phyloP scores from a whole-genome alignment of 2,888 invertebrate genomes.

The Julus scanicus region DNA sequence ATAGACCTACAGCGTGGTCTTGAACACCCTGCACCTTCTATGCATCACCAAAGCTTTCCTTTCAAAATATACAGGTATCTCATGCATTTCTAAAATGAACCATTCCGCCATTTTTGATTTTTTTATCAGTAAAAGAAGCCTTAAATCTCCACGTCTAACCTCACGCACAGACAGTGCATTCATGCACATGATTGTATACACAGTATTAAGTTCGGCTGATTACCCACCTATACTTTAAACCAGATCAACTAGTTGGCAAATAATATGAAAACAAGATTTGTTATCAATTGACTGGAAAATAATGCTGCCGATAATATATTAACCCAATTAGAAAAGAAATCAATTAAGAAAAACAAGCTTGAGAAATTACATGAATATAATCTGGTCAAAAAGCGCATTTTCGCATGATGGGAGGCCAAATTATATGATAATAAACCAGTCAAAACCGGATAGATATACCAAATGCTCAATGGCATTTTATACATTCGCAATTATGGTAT shows the following conservation, averaged over 20 bases:
- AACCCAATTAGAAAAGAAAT: neutral
- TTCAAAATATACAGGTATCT: neutral
- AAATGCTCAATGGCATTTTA: too few relatives aligned
- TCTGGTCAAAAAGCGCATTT: neutral
- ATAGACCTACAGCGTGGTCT: neutral
- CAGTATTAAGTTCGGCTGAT: slow-evolving; percentile 10
- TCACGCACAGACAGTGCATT: slow-evolving; percentile 19
- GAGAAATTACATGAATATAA: neutral
- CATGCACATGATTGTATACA: neutral
- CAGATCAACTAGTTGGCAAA: neutral
- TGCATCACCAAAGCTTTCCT: neutral
- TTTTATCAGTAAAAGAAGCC: neutral
- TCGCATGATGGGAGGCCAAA: neutral
- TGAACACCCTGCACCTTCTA: neutral
- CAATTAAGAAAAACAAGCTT: neutral
- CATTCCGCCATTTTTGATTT: neutral
- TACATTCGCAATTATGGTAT: too few relatives aligned
- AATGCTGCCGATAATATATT: neutral
- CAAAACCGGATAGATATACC: too few relatives aligned
- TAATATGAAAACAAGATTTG: neutral
- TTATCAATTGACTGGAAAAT: slow-evolving; percentile 19
- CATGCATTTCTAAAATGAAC: neutral
- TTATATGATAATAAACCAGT: neutral
- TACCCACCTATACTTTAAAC: neutral
- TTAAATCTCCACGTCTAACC: neutral